Conservation (phyloP, 2,888 invertebrate genomes). For the Patella depressa region DNA sequence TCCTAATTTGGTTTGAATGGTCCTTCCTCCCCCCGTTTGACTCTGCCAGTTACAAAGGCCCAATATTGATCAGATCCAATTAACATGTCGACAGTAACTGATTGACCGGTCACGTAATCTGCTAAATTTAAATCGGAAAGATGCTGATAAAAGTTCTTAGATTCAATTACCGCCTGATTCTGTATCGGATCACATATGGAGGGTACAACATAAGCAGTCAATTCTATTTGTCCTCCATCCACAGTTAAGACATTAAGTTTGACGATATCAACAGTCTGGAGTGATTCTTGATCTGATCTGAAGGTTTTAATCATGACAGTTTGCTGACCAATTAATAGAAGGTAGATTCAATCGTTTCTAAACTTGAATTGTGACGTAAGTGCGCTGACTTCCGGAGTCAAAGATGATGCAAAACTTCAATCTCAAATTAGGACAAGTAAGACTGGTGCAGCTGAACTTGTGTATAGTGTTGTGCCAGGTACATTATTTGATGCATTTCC, state of each 20-base stretch:
- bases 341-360: not conserved
- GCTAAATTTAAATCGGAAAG: not conserved
- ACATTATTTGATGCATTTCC: too few species aligned
- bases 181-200: not conserved
- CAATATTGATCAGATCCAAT: slow-evolving; percentile 7
- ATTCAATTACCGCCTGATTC: not conserved
- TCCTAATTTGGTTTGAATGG: slow-evolving; percentile 1
- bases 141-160: not conserved
- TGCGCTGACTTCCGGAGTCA: not conserved
- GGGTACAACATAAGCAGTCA: not conserved
- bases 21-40: not conserved
- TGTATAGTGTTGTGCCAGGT: too few species aligned
- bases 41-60: not conserved
- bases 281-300: not conserved
- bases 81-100: not conserved
- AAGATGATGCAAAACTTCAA: not conserved
- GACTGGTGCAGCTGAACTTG: not conserved
- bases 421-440: not conserved
- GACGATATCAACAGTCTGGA: not conserved
- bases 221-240: not conserved
- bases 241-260: not conserved
- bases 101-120: not conserved
- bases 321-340: not conserved
- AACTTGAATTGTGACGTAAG: not conserved
- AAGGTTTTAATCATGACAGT: not conserved